These are phyloP conservation scores for Amiota communis DNA, from an alignment of 2,888 invertebrate species.

Conservation along the genomic window DNA sequence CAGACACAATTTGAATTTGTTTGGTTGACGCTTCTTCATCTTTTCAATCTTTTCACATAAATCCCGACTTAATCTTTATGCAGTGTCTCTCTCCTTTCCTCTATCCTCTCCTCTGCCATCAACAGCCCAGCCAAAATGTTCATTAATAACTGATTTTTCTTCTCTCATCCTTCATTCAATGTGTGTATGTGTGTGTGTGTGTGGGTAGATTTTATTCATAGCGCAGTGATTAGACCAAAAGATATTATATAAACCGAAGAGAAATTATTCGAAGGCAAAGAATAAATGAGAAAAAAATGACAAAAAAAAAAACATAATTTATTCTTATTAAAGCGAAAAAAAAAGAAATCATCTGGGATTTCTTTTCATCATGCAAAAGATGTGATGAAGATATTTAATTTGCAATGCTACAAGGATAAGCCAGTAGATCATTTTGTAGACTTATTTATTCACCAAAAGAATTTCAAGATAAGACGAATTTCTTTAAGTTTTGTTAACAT, in stretches of 20 bases:
- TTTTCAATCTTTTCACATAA: no score
- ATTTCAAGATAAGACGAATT: no score
- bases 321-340: background rate
- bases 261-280: background rate
- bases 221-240: conserved; percentile 1
- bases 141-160: conserved; percentile 52
- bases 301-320: background rate
- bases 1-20: background rate
- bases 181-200: background rate
- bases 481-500: no score
- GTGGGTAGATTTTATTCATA: background rate
- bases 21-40: no score
- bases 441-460: no score
- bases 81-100: background rate
- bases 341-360: background rate
- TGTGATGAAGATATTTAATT: no score
- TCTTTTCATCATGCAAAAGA: no score
- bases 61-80: no score
- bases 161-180: background rate
- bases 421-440: no score
- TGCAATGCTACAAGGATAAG: no score
- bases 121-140: conserved; percentile 46
- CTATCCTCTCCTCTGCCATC: conserved; percentile 43
- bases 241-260: background rate
- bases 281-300: background rate